Evolutionary conservation across 2,113 vertebrate genomes (phyloP).

Genomic region (Lethenteron camtschaticum): DNA sequence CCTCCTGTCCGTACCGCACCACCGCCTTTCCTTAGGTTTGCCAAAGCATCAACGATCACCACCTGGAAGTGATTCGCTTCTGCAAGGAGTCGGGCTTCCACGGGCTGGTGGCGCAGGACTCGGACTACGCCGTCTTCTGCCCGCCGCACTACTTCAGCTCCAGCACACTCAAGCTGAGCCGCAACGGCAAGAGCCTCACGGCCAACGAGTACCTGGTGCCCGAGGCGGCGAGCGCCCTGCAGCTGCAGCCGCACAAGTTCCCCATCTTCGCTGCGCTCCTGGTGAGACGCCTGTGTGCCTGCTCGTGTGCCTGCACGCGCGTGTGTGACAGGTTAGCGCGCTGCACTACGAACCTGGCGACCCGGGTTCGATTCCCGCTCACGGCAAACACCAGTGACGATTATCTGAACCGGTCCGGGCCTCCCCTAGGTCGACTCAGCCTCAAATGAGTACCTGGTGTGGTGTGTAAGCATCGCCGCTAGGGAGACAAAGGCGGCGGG

Average conservation of each 20-base stretch:
- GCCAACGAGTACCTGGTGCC: conserved; percentile 72
- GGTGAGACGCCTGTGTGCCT: conserved; percentile 23
- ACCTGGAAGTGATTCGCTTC: conserved; percentile 69
- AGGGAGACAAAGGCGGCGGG: too few relatives aligned
- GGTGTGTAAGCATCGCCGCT: too few relatives aligned
- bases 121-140: conserved; percentile 66
- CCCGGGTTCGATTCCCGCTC: too few relatives aligned
- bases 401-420: too few relatives aligned
- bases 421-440: too few relatives aligned
- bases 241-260: conserved; percentile 56
- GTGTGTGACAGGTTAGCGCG: too few relatives aligned
- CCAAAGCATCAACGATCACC: conserved; percentile 71
- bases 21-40: conserved; percentile 34
- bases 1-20: conserved; percentile 6
- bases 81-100: conserved; percentile 64
- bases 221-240: conserved; percentile 59
- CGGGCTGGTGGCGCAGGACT: conserved; percentile 70
- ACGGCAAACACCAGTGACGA: too few relatives aligned
- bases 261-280: conserved; percentile 57
- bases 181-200: conserved; percentile 77
- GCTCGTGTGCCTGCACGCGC: neutral
- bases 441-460: too few relatives aligned
- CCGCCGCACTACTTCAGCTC: conserved; percentile 67
- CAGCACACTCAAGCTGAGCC: conserved; percentile 65
- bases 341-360: too few relatives aligned